Evolutionary conservation across 2,888 invertebrate genomes (phyloP).

Genomic region (Ceraclea dissimilis): DNA sequence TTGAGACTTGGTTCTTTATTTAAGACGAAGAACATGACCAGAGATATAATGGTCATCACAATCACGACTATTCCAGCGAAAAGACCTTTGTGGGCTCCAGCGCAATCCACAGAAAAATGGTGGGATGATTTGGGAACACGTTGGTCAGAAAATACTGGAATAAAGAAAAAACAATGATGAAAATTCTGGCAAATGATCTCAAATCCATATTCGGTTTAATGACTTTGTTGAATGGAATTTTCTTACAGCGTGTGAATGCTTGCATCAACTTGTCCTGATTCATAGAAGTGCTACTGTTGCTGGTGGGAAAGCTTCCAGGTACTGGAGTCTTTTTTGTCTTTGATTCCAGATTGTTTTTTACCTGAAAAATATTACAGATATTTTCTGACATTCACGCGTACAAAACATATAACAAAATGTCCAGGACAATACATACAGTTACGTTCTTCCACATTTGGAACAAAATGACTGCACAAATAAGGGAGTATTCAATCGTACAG

Average conservation of each 20-base stretch:
- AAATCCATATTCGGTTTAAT: background rate
- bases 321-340: background rate
- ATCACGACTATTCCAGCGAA: constrained; percentile 67
- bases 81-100: constrained; percentile 73
- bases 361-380: too few relatives aligned
- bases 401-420: too few relatives aligned
- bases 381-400: too few relatives aligned
- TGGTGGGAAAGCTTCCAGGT: constrained; percentile 21
- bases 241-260: constrained; percentile 38
- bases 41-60: constrained; percentile 75
- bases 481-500: constrained; percentile 82
- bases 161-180: background rate
- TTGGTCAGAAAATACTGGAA: constrained; percentile 9
- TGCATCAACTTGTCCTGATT: constrained; percentile 46
- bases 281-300: constrained; percentile 42
- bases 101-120: constrained; percentile 76
- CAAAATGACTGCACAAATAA: constrained; percentile 82
- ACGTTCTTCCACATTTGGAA: constrained; percentile 91
- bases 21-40: constrained; percentile 86
- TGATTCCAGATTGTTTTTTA: background rate
- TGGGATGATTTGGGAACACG: constrained; percentile 38
- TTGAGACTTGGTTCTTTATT: constrained; percentile 56
- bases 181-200: background rate
- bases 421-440: background rate
- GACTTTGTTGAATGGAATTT: background rate